These are phyloP conservation scores for Glaucomys volans DNA, from an alignment of 2,113 vertebrate species.

Conservation along the genomic window DNA sequence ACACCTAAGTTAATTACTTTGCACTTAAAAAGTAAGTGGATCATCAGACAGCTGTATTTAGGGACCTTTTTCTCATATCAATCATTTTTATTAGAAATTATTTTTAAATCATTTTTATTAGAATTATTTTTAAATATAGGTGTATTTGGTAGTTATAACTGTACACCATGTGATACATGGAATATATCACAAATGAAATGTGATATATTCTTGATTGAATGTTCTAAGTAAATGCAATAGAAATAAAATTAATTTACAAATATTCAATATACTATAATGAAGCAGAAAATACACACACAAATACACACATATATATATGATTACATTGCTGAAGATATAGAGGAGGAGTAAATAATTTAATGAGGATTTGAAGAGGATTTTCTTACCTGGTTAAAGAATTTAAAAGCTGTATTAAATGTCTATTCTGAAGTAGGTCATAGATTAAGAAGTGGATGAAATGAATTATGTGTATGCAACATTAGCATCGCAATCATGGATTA, in stretches of 20 bases:
- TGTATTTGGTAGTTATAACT: background rate
- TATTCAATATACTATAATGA: background rate
- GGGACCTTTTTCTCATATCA: background rate
- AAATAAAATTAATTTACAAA: background rate
- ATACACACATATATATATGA: background rate
- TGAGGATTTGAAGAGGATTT: background rate
- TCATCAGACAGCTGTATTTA: background rate
- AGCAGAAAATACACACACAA: background rate
- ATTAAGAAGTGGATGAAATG: background rate
- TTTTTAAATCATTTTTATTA: background rate
- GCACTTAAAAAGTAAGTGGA: background rate
- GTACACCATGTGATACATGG: background rate
- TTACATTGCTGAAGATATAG: background rate
- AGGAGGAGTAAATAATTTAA: background rate
- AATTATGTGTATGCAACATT: accelerated
- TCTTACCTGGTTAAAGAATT: background rate
- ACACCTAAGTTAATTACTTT: background rate
- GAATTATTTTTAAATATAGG: background rate
- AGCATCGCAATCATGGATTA: accelerated
- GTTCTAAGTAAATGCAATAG: background rate
- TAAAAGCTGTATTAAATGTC: background rate
- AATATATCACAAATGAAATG: no score
- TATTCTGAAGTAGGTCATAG: background rate
- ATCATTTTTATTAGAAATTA: background rate
- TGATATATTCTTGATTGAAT: background rate